Evolutionary conservation across 1,140 invertebrate genomes (phyloP).

Genomic region (Lysiphlebus fabarum): DNA sequence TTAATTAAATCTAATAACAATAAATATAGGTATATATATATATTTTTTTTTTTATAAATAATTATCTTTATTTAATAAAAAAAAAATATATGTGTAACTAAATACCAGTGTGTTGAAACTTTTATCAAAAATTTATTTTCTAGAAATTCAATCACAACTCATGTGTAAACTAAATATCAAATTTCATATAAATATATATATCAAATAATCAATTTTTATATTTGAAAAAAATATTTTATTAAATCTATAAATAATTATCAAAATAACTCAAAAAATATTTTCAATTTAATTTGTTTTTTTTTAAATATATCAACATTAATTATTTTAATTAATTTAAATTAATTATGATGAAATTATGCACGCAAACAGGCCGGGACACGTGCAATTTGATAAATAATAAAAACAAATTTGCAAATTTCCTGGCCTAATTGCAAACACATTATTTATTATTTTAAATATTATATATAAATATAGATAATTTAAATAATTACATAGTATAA

Average conservation of each 20-base stretch:
- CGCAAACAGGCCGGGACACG: slow-evolving; percentile 48
- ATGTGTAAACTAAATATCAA: no score
- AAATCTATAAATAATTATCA: no score
- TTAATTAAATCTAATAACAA: no score
- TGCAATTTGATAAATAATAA: slow-evolving; percentile 45
- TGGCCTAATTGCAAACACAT: slow-evolving; percentile 34
- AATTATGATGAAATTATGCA: slow-evolving; percentile 23
- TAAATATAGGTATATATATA: no score
- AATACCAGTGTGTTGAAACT: not conserved
- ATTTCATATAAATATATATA: not conserved
- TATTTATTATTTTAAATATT: not conserved
- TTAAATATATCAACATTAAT: not conserved
- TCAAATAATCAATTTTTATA: not conserved
- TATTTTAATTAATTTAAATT: no score
- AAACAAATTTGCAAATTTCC: slow-evolving; percentile 48
- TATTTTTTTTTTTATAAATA: no score
- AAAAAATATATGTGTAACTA: slow-evolving; percentile 11
- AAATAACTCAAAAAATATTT: not conserved
- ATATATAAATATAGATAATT: not conserved
- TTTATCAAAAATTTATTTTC: no score
- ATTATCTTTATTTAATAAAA: slow-evolving; percentile 31
- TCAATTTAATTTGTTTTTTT: slow-evolving; percentile 2
- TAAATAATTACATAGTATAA: no score
- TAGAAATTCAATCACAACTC: no score
- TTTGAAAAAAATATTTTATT: no score